phyloP scores from a whole-genome alignment of 2,888 invertebrate genomes.

The Oegoconia quadripuncta region DNA sequence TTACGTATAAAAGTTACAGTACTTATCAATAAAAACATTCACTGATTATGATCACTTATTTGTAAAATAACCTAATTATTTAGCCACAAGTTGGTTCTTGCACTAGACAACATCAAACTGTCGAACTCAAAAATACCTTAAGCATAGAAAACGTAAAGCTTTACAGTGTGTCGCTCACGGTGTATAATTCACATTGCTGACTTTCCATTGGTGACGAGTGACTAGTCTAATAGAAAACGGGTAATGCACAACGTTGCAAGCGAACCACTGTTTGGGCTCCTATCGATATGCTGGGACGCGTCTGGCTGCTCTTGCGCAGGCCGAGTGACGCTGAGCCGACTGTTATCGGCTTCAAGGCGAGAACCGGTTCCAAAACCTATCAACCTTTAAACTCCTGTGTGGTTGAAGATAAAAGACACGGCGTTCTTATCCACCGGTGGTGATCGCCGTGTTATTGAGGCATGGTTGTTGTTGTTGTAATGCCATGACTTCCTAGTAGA shows the following conservation, averaged over 20 bases:
- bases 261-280: no score
- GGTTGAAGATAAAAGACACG: constrained; percentile 82
- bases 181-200: no score
- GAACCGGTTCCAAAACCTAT: constrained; percentile 32
- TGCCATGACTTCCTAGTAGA: constrained; percentile 92
- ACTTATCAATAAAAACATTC: constrained; percentile 37
- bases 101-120: constrained; percentile 68
- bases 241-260: no score
- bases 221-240: no score
- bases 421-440: constrained; percentile 73
- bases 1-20: constrained; percentile 63
- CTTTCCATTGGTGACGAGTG: no score
- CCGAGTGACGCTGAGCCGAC: constrained; percentile 19
- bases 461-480: constrained; percentile 84
- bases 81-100: constrained; percentile 21
- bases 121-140: constrained; percentile 46
- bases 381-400: constrained; percentile 82
- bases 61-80: constrained; percentile 33
- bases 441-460: constrained; percentile 77
- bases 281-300: constrained; percentile 60
- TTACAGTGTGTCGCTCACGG: no score
- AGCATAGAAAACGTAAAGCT: constrained; percentile 43
- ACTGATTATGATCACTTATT: constrained; percentile 33
- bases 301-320: constrained; percentile 22
- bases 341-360: constrained; percentile 37